Conservation (phyloP, 2,888 invertebrate species). For the Smittia aterrima region DNA sequence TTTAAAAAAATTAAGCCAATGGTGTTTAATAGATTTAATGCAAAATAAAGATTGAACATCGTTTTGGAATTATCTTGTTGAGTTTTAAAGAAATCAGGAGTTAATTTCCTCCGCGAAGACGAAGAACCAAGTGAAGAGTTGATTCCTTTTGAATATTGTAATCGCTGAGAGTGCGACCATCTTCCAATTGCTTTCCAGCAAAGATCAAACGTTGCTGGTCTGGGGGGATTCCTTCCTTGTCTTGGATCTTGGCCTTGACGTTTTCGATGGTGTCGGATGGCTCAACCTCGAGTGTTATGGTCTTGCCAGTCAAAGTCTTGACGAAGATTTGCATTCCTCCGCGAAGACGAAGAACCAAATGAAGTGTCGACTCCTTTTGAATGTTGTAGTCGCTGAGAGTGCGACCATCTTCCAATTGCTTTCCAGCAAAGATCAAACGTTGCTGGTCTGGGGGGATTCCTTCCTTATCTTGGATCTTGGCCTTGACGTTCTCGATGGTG, state of each 20-base stretch:
- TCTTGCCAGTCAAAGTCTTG: constrained; percentile 12
- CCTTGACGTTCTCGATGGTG: constrained; percentile 9
- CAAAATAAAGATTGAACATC: too few species aligned
- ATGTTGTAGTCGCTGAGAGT: constrained; percentile 18
- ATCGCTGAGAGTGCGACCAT: constrained; percentile 15
- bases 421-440: constrained; percentile 16
- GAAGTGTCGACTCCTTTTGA: constrained; percentile 6
- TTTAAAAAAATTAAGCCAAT: too few species aligned
- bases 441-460: constrained; percentile 17
- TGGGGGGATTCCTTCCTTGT: constrained; percentile 14
- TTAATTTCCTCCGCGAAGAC: background rate
- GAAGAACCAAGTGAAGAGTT: constrained; percentile 7
- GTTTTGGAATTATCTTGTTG: too few species aligned
- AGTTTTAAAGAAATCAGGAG: background rate
- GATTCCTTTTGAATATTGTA: constrained; percentile 14
- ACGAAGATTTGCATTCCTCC: constrained; percentile 16
- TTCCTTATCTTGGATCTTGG: constrained; percentile 13
- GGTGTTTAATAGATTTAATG: too few species aligned
- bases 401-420: constrained; percentile 15
- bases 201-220: constrained; percentile 21
- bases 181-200: constrained; percentile 5
- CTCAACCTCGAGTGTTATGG: background rate
- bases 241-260: constrained; percentile 12
- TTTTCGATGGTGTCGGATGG: constrained; percentile 16
- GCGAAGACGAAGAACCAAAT: constrained; percentile 20